Percentiles rank a stretch among this genome's conserved stretches.
Evolutionary conservation across 1,140 invertebrate genomes (phyloP).

Genomic region (Melanaphis sacchari): DNA sequence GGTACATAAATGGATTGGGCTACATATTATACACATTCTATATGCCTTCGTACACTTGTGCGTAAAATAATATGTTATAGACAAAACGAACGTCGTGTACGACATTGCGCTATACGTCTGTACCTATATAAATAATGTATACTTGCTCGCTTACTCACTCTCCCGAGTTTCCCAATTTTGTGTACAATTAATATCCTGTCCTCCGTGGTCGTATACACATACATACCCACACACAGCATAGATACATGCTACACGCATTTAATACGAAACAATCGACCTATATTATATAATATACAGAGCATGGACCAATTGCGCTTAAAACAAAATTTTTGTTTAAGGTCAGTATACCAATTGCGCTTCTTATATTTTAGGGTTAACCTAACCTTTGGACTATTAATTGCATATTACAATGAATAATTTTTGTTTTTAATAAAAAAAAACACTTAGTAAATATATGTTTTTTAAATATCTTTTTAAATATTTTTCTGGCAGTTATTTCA

Average conservation of each 20-base stretch:
- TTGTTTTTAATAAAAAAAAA: too few species aligned
- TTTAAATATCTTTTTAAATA: background rate
- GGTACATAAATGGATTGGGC: background rate
- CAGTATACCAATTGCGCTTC: too few species aligned
- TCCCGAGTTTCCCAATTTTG: too few species aligned
- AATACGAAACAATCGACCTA: background rate
- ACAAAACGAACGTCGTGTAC: background rate
- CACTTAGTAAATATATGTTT: too few species aligned
- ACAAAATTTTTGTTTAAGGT: too few species aligned
- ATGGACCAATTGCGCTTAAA: too few species aligned
- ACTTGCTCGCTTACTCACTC: background rate
- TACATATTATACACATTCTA: background rate
- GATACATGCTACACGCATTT: background rate
- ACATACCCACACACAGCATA: too few species aligned
- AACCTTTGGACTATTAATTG: too few species aligned
- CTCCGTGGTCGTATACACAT: too few species aligned
- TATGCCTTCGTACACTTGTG: background rate
- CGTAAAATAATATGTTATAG: constrained; percentile 8
- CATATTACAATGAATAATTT: too few species aligned
- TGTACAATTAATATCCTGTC: too few species aligned
- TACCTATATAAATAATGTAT: background rate
- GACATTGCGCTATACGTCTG: background rate
- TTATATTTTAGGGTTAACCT: too few species aligned
- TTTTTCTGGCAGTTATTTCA: background rate
- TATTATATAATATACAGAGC: background rate